Evolutionary conservation across 2,888 invertebrate species (phyloP), one percentile per base, ranked within the genome.

Genomic region (Pandemis heparana): DNA sequence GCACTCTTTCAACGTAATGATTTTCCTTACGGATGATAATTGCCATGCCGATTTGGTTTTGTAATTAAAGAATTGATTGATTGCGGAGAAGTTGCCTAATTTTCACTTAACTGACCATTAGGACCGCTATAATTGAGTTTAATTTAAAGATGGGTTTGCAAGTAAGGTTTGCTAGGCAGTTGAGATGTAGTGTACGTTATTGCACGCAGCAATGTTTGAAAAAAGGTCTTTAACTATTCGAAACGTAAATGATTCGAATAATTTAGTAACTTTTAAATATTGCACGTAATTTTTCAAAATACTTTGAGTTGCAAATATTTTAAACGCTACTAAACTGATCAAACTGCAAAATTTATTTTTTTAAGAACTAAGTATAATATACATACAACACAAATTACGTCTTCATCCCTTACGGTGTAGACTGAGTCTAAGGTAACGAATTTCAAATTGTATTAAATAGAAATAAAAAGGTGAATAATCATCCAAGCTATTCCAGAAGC

Each of bases 1-100:
- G 59, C 59, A 69, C 70, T 74, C 65, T 46, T 70, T 70, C 41
- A 5, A 8, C 64, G 70, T 74, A 74, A 74, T 70, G 70, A 70
- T 74, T 69, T 69, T 38, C 65, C 70, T 70, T 74, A 65, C 69
- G 65, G 60, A 74, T 74, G 74, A 65, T 74, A 74, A 74, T 74
- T 74, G 74, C 68, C 38, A 0, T 41, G 63, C 51, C 60, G 59
- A 38, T 74, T 74, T 74, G 69, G 68, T 65, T 70, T 53, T 10
- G 53, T 70, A 74, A 74, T 74, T 74, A 48, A 8, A 5, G 60
- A 18, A 61, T 60, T 74, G 74, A 74, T 74, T 74, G 74, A 74
- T 74, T 70, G 64, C 51, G 12, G 68, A 4, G 56, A 63, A 9
- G 61, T 74, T 74, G 16, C 51, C 53, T 61, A 70, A 73, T 65